Evolutionary conservation across 2,113 vertebrate genomes (phyloP), one percentile per base, ranked within the genome.

Genomic region (Cyanoderma ruficeps): DNA sequence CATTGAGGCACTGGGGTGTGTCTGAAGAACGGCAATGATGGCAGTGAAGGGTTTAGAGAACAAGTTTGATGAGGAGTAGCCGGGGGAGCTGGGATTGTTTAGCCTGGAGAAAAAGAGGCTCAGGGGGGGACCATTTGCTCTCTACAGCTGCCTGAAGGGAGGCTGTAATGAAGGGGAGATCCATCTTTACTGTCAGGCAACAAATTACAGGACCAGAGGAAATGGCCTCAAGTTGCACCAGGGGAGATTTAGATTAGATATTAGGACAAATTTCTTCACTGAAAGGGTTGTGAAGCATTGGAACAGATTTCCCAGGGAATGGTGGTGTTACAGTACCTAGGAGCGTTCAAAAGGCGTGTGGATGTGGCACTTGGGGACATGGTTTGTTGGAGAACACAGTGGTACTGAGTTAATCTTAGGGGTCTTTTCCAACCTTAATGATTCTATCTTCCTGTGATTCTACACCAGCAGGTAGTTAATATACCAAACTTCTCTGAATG

Each of bases 1-100:
- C 49, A 20, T 2, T 5, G n/a, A 35, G 39, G 30, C 12, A 4
- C 2, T 76, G 79, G 35, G 42, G 7, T 0, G 0, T 55, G 70
- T 55, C 79, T 0, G 0, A 33, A 18, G 47, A 47, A 35, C 15
- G 55, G 35, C 55, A 69, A 0, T 1, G 2, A 42, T 49, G 63
- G 15, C 13, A n/a, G 30, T 27, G 61, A 42, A 56, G 41, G 22
- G 42, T 42, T 68, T 42, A 63, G 79, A 49, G 47, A 55, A 28
- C 17, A 42, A 33, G 47, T 27, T 13, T 69, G 25, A 31, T 61
- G 41, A 61, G 55, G 53, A 60, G 44, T 28, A 46, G 33, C 39
- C 53, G 47, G 17, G n/a, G 85, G 20, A 55, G 55, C 55, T 89
- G 79, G n/a, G 25, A 11, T 41, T 41, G 41, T 61, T 69, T 47